phyloP scores from a whole-genome alignment of 2,113 vertebrate species.

The Alosa alosa region DNA sequence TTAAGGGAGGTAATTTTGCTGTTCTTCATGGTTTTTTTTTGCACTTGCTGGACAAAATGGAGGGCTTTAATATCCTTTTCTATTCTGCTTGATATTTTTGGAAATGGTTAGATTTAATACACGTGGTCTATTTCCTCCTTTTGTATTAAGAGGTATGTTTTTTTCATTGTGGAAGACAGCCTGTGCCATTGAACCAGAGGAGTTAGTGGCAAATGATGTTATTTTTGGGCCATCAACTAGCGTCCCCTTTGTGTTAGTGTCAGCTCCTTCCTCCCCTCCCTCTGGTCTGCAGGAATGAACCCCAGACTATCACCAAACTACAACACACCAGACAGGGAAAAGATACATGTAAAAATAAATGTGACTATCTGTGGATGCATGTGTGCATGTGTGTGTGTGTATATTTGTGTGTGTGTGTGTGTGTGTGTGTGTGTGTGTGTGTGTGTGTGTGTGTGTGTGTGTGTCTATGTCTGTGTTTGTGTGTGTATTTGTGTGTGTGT shows the following conservation, averaged over 20 bases:
- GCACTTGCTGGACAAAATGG: not conserved
- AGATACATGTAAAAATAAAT: not conserved
- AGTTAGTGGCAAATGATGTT: no score
- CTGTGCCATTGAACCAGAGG: no score
- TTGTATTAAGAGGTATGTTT: no score
- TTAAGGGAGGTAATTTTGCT: not conserved
- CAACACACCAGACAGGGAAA: no score
- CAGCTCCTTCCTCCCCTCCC: no score
- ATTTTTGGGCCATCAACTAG: no score
- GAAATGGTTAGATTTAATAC: not conserved
- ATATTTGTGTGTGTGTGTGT: not conserved
- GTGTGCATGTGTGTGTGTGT: slow-evolving; percentile 39
- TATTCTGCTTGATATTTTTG: not conserved
- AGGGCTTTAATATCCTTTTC: not conserved
- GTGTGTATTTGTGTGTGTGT: not conserved
- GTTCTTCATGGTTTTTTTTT: not conserved
- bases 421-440: slow-evolving; percentile 14
- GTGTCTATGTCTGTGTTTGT: not conserved
- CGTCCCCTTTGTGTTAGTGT: not conserved
- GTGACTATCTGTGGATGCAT: not conserved
- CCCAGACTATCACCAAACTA: no score
- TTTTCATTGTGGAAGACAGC: no score
- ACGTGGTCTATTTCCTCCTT: not conserved
- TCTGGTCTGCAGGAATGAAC: no score
- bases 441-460: slow-evolving; percentile 46